A percentile compares a stretch with the other conserved stretches of the same genome.
Conservation (phyloP, 2,888 invertebrate species). For the Melanophora roralis region DNA sequence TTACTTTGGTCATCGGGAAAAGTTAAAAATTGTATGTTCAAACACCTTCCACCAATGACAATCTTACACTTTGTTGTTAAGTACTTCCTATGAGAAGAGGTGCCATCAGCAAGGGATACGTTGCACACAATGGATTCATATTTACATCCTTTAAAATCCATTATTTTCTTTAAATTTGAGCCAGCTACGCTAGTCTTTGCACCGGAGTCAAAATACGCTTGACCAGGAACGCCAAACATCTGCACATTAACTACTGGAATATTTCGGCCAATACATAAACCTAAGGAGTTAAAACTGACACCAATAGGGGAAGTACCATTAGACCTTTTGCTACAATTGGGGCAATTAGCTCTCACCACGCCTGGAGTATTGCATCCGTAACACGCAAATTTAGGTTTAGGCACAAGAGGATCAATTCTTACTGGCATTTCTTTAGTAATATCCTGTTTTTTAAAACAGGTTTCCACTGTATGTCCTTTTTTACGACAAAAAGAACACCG, state of each 20-base stretch:
- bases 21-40: too few species aligned
- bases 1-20: too few species aligned
- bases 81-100: too few species aligned
- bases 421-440: neutral
- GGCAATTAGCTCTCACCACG: constrained; percentile 44
- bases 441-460: constrained; percentile 23
- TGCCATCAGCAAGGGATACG: constrained; percentile 2
- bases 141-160: constrained; percentile 43
- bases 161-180: constrained; percentile 44
- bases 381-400: constrained; percentile 39
- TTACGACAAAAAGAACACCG: constrained; percentile 34
- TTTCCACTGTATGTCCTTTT: constrained; percentile 15
- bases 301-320: neutral
- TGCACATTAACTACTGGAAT: constrained; percentile 39
- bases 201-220: constrained; percentile 57
- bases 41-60: too few species aligned
- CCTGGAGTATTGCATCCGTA: constrained; percentile 48
- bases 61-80: too few species aligned
- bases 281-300: constrained; percentile 32
- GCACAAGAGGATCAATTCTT: neutral
- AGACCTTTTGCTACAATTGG: constrained; percentile 30
- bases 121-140: constrained; percentile 16
- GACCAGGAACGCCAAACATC: constrained; percentile 51
- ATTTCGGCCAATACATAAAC: constrained; percentile 20
- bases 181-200: constrained; percentile 61